Conservation (phyloP, 2,797 vertebrate species). For the Sebastes itinus region DNA sequence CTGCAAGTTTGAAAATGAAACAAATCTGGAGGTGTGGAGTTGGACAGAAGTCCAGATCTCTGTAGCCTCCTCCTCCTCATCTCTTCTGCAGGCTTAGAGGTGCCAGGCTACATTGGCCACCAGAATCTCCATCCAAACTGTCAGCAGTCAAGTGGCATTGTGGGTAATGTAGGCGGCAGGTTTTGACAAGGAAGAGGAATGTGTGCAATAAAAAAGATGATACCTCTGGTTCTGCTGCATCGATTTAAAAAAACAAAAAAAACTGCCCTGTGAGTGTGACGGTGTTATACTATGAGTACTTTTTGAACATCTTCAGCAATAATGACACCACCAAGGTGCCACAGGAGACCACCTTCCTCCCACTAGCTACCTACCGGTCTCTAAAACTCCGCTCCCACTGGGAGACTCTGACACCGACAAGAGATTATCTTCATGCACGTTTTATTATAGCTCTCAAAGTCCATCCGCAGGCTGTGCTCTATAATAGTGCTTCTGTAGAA, state of each 20-base stretch:
- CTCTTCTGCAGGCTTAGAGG: not conserved
- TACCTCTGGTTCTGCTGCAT: not conserved
- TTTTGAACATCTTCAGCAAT: not conserved
- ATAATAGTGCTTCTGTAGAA: not conserved
- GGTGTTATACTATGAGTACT: not conserved
- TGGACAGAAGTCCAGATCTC: not conserved
- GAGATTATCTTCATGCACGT: not conserved
- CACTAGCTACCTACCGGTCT: not conserved
- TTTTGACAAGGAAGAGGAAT: not conserved
- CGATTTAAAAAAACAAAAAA: not conserved
- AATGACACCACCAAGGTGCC: not conserved
- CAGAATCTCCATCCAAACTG: too few relatives aligned
- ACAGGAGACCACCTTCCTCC: not conserved
- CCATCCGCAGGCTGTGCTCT: not conserved
- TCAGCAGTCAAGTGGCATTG: too few relatives aligned
- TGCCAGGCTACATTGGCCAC: not conserved
- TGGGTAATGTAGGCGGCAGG: too few relatives aligned
- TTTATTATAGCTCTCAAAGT: not conserved
- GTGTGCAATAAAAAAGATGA: not conserved
- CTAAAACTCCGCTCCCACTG: not conserved
- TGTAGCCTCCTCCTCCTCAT: not conserved
- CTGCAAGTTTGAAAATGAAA: too few relatives aligned
- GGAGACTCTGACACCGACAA: not conserved
- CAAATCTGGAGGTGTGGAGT: too few relatives aligned
- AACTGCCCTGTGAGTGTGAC: not conserved